These are phyloP conservation scores for Sorex araneus DNA, from an alignment of 2,113 vertebrate species.

Conservation along the genomic window DNA sequence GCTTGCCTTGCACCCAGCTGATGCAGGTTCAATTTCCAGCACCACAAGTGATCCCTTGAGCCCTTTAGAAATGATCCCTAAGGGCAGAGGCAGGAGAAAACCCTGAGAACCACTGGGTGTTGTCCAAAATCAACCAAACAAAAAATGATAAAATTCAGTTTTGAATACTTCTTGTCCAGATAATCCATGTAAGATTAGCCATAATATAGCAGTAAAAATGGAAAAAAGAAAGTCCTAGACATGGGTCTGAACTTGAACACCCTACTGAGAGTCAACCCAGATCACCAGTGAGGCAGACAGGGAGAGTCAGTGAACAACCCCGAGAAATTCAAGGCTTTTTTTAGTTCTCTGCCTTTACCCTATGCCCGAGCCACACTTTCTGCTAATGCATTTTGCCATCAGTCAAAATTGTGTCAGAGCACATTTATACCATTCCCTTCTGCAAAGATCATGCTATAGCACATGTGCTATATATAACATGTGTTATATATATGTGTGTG, in stretches of 20 bases:
- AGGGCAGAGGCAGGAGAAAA: too few relatives aligned
- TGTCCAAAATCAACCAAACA: too few relatives aligned
- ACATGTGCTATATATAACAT: too few relatives aligned
- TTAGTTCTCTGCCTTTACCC: neutral
- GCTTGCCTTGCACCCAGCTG: too few relatives aligned
- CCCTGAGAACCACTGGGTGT: too few relatives aligned
- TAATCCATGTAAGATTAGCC: neutral
- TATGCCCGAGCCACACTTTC: neutral
- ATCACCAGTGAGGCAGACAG: neutral
- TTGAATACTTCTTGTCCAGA: neutral
- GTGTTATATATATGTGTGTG: too few relatives aligned
- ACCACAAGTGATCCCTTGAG: too few relatives aligned
- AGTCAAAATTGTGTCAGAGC: neutral
- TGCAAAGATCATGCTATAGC: too few relatives aligned
- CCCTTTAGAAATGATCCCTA: too few relatives aligned
- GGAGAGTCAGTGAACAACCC: neutral
- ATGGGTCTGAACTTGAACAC: neutral
- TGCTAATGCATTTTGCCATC: neutral
- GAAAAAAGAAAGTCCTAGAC: neutral
- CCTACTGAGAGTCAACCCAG: neutral
- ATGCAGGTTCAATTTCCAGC: too few relatives aligned
- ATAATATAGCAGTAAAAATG: neutral
- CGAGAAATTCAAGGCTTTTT: neutral
- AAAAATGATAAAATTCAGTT: neutral
- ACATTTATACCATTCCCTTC: too few relatives aligned